These are phyloP conservation scores for Epinephelus malabaricus DNA, from an alignment of 2,797 vertebrate species.

Conservation along the genomic window DNA sequence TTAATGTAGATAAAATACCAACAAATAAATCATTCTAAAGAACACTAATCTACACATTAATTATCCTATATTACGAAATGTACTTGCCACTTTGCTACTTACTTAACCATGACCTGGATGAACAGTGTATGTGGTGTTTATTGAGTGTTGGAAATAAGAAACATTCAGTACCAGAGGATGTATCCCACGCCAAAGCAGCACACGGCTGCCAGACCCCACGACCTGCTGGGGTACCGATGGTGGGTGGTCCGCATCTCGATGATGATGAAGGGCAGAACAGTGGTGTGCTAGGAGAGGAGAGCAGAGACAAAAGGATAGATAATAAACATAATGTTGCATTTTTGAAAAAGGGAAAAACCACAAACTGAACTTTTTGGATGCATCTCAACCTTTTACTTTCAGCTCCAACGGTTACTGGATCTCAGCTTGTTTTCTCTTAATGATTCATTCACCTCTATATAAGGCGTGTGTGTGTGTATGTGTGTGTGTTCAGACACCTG, in stretches of 20 bases:
- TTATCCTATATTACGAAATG: neutral
- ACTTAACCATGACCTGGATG: neutral
- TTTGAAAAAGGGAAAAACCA: neutral
- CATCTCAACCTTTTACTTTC: neutral
- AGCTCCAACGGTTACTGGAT: neutral
- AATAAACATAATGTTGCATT: neutral
- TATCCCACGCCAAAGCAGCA: slow-evolving; percentile 93
- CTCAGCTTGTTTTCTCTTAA: slow-evolving; percentile 3
- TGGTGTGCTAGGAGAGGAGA: slow-evolving; percentile 91
- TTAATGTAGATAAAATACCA: too few species aligned
- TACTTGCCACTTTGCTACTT: neutral
- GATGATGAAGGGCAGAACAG: slow-evolving; percentile 97
- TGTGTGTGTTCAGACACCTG: neutral
- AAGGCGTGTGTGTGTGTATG: accelerated
- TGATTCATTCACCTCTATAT: neutral
- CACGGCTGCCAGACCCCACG: slow-evolving; percentile 90
- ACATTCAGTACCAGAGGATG: slow-evolving; percentile 92
- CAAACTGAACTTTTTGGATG: neutral
- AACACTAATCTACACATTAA: neutral
- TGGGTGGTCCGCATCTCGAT: slow-evolving; percentile 98
- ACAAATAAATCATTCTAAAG: neutral
- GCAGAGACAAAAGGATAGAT: neutral
- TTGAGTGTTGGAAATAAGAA: neutral
- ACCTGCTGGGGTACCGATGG: slow-evolving; percentile 95
- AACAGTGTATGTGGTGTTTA: neutral